Evolutionary conservation across 2,888 invertebrate genomes (phyloP).

Genomic region (Actias luna): DNA sequence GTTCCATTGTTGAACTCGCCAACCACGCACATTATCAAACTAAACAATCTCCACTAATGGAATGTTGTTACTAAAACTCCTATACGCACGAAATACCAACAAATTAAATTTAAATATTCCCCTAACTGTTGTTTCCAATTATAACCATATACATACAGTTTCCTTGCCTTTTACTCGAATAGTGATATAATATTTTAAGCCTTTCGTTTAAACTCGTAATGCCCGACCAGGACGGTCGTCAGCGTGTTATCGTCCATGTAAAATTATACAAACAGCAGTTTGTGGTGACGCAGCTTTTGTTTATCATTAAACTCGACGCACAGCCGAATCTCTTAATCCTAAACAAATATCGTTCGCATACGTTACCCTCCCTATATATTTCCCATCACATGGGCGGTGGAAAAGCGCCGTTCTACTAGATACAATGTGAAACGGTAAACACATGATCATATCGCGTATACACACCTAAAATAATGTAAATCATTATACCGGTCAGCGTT

Average conservation of each 20-base stretch:
- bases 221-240: slow-evolving; percentile 46
- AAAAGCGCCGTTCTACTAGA: slow-evolving; percentile 50
- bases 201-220: slow-evolving; percentile 45
- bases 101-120: slow-evolving; percentile 37
- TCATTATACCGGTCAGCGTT: slow-evolving; percentile 11
- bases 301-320: slow-evolving; percentile 68
- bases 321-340: slow-evolving; percentile 75
- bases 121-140: slow-evolving; percentile 34
- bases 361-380: slow-evolving; percentile 51
- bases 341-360: slow-evolving; percentile 66
- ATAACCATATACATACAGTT: slow-evolving; percentile 36
- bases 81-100: slow-evolving; percentile 25
- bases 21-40: slow-evolving; percentile 27
- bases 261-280: slow-evolving; percentile 76
- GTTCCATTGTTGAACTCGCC: slow-evolving; percentile 16
- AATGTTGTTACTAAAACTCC: slow-evolving; percentile 32
- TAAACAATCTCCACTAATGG: slow-evolving; percentile 28
- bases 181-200: slow-evolving; percentile 50
- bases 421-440: slow-evolving; percentile 77
- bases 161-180: slow-evolving; percentile 40
- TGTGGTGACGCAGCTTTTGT: slow-evolving; percentile 69
- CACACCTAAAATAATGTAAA: slow-evolving; percentile 76
- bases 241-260: slow-evolving; percentile 70
- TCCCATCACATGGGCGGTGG: slow-evolving; percentile 44
- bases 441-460: slow-evolving; percentile 73